Conservation (phyloP, 2,113 vertebrate genomes). For the Equus przewalskii region DNA sequence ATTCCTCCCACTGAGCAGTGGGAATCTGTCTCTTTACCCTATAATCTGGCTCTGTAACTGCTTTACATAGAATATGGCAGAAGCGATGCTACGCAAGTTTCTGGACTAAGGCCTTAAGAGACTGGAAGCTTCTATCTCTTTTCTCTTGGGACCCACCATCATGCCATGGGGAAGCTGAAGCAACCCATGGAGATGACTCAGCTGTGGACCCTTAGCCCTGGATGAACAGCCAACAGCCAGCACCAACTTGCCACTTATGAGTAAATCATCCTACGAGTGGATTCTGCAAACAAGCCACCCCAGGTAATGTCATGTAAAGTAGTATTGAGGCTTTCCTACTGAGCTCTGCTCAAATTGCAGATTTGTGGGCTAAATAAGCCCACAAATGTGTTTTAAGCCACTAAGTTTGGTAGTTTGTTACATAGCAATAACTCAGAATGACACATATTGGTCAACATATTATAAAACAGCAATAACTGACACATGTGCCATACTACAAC, state of each 20-base stretch:
- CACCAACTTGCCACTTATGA: not conserved
- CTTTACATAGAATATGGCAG: not conserved
- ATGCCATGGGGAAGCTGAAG: not conserved
- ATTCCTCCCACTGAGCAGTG: not conserved
- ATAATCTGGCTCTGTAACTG: not conserved
- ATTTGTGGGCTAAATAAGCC: not conserved
- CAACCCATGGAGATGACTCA: not conserved
- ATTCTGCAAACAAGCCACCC: not conserved
- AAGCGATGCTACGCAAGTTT: not conserved
- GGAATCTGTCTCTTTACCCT: not conserved
- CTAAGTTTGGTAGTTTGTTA: not conserved
- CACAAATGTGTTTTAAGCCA: not conserved
- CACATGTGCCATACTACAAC: not conserved
- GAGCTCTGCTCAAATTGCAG: not conserved
- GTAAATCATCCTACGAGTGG: not conserved
- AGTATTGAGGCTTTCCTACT: not conserved
- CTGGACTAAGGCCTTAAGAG: not conserved
- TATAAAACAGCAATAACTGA: not conserved
- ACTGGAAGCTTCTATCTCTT: not conserved
- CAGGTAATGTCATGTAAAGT: not conserved
- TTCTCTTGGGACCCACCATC: not conserved
- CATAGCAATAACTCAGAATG: not conserved
- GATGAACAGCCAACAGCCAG: not conserved
- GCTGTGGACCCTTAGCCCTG: not conserved
- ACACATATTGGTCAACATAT: not conserved